Evolutionary conservation across 2,113 vertebrate genomes (phyloP).

Genomic region (Todiramphus saurophagus): DNA sequence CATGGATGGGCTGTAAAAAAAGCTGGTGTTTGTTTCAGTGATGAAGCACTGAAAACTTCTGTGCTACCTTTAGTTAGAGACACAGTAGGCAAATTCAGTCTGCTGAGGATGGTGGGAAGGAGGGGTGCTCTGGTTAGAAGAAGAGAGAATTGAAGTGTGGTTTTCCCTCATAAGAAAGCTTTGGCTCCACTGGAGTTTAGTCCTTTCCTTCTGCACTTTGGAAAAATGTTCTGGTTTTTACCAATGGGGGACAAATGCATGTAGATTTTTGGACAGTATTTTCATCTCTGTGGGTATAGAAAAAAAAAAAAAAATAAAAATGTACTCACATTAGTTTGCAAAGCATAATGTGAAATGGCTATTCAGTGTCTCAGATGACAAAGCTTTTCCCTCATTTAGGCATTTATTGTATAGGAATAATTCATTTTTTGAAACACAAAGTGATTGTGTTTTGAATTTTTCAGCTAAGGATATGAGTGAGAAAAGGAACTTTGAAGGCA

Average conservation of each 20-base stretch:
- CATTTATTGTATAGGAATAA: background rate
- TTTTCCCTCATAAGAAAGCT: background rate
- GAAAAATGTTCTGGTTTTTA: accelerated
- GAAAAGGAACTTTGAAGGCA: background rate
- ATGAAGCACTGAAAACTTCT: background rate
- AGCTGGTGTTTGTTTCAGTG: background rate
- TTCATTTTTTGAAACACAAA: background rate
- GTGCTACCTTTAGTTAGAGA: background rate
- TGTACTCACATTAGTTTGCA: background rate
- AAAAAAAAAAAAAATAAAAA: background rate
- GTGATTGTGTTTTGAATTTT: background rate
- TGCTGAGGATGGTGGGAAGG: background rate
- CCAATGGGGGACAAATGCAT: background rate
- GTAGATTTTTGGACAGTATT: background rate
- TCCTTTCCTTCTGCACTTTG: background rate
- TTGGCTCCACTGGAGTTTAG: background rate
- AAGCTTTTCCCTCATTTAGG: background rate
- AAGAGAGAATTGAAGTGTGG: background rate
- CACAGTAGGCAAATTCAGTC: background rate
- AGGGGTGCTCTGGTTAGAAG: background rate
- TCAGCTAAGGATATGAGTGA: background rate
- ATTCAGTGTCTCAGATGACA: background rate
- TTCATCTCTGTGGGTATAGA: background rate
- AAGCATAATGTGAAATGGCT: background rate
- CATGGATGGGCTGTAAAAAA: background rate